Base-by-base conservation (phyloP, 2,113 vertebrate genomes). In the Rhea americana region DNA sequence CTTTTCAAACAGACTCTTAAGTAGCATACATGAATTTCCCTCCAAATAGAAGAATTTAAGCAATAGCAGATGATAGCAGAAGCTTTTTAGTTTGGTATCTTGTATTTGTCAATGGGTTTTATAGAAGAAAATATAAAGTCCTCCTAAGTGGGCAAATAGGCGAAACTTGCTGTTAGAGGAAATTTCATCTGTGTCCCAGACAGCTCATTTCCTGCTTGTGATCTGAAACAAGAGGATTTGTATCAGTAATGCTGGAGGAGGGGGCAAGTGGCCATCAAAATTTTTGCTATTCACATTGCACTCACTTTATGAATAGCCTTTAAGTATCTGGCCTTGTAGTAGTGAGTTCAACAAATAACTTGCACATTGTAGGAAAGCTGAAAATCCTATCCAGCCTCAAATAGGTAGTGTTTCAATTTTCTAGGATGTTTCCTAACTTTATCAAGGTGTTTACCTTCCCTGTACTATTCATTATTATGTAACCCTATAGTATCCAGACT, bases 11-110 rank as follows among this genome's bases (percentile, higher is more conserved):
- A 90, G 58, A 15, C 58, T 94, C 83, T 86, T 47, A 67, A 68
- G 93, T 94, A 94, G 90, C 86, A 93, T 94, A 62, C 82, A 90
- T 82, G 93, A 96, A 95, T 89, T 93, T 94, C 81, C 74, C 88
- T 37, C 11, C 43, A 59, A 94, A 85, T 37, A 82, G 77, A 86
- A 91, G 88, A 96, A 79, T 76, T 91, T 79, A 53, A 51, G 73
- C 93, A 93, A 78, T 53, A 82, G 88, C 94, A 79, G 94, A 95
- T 90, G 85, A 93, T 47, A 86, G 85, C 80, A 90, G 58, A 96
- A 90, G 17, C 5, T n/a, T 90, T 94, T 88, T 89, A 43, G 70
- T 80, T 61, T 66, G 70, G 74, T 93, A 76, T 70, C 83, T 82
- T 87, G 66, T 53, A 32, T 86, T 93, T 93, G 63, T 14, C 7